phyloP scores from a whole-genome alignment of 2,888 invertebrate species.

The Chloroclysta siterata region DNA sequence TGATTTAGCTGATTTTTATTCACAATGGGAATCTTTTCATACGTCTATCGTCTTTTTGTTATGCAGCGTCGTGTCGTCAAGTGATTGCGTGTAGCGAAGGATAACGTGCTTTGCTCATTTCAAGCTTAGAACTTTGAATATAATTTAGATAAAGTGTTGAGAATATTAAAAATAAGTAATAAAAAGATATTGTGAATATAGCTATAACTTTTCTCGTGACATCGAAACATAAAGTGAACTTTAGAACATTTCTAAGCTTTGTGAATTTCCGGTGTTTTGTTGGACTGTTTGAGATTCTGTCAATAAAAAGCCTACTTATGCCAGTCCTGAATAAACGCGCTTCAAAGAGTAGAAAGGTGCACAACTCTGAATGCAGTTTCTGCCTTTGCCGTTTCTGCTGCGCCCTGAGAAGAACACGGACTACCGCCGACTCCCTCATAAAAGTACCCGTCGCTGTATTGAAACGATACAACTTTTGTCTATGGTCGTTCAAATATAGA shows the following conservation, averaged over 20 bases:
- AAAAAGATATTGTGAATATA: background rate
- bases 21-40: constrained; percentile 78
- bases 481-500: constrained; percentile 78
- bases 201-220: background rate
- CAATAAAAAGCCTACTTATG: constrained; percentile 77
- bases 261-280: constrained; percentile 9
- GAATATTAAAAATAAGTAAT: too few relatives aligned
- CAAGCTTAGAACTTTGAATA: background rate
- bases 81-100: constrained; percentile 41
- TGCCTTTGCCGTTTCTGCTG: constrained; percentile 74
- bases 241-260: background rate
- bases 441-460: constrained; percentile 73
- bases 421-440: constrained; percentile 68
- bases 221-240: constrained; percentile 8
- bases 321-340: constrained; percentile 65
- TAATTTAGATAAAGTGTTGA: background rate
- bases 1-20: constrained; percentile 24
- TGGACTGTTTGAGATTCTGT: constrained; percentile 34
- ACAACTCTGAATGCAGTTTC: constrained; percentile 62
- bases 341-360: constrained; percentile 72
- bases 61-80: constrained; percentile 57
- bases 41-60: constrained; percentile 77
- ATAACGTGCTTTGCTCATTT: background rate
- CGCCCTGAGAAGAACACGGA: constrained; percentile 66
- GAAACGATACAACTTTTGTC: constrained; percentile 77